Conservation (phyloP, 2,113 vertebrate genomes). For the Hucho hucho region DNA sequence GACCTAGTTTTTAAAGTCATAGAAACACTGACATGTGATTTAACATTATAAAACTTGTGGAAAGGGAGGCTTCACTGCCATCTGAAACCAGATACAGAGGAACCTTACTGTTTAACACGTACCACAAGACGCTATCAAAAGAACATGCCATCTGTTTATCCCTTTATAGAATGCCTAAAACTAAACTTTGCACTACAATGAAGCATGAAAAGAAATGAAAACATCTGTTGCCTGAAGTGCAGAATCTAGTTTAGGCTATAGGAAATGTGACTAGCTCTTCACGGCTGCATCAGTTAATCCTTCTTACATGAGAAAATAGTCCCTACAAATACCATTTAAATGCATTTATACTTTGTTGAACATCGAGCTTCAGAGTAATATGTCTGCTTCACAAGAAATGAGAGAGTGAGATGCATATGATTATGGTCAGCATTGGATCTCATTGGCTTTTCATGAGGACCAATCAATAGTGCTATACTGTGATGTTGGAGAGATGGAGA, state of each 20-base stretch:
- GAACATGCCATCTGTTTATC: constrained; percentile 1
- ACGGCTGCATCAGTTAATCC: too few species aligned
- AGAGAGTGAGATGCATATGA: too few species aligned
- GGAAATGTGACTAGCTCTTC: neutral
- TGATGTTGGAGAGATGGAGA: too few species aligned
- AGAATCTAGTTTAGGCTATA: neutral
- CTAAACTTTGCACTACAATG: neutral
- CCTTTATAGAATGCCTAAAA: constrained; percentile 29
- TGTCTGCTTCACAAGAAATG: too few species aligned
- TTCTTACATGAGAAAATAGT: too few species aligned
- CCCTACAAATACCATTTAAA: too few species aligned
- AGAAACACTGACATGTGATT: constrained; percentile 58
- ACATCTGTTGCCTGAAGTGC: neutral
- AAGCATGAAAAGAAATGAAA: constrained; percentile 18
- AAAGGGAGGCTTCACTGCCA: constrained; percentile 42
- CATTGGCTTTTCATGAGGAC: too few species aligned
- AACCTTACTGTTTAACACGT: constrained; percentile 39
- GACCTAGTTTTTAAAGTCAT: constrained; percentile 21
- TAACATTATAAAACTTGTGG: constrained; percentile 35
- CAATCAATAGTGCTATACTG: too few species aligned
- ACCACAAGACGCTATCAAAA: constrained; percentile 27
- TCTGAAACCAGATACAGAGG: constrained; percentile 19
- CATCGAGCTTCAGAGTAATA: too few species aligned
- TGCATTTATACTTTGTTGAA: too few species aligned
- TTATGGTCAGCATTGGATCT: too few species aligned